These are phyloP conservation scores for Sebastes steindachneri DNA, from an alignment of 2,797 vertebrate species.

Conservation along the genomic window DNA sequence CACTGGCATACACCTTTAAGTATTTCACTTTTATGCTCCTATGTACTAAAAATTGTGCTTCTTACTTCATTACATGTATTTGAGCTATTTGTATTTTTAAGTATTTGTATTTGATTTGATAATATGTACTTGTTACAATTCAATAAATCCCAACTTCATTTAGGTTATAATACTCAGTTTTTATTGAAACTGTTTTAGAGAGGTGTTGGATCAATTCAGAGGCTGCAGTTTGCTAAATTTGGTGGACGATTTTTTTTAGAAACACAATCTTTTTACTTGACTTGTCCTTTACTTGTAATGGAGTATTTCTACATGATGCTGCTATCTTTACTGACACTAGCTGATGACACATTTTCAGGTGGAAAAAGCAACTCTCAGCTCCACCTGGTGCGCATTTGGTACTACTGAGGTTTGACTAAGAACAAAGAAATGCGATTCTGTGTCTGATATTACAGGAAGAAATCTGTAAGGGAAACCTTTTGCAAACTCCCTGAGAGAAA, in stretches of 20 bases:
- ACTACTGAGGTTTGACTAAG: conserved; percentile 15
- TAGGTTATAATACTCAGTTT: neutral
- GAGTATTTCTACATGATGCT: neutral
- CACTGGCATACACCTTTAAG: neutral
- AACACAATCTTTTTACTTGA: neutral
- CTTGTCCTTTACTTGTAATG: neutral
- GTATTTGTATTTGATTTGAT: too few species aligned
- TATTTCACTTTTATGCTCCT: neutral
- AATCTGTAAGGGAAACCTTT: conserved; percentile 31
- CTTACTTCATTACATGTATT: neutral
- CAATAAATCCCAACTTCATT: neutral
- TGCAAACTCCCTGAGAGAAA: conserved; percentile 30
- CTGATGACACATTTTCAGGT: conserved; percentile 25
- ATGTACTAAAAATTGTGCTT: neutral
- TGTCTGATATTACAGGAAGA: conserved; percentile 29
- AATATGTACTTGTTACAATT: neutral
- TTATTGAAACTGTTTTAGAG: neutral
- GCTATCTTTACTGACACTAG: neutral
- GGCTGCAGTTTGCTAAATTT: too few species aligned
- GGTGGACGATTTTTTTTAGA: too few species aligned
- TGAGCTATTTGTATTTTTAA: neutral
- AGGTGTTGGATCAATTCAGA: neutral
- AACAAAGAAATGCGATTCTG: conserved; percentile 25
- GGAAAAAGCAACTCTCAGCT: conserved; percentile 29
- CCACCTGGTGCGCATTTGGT: conserved; percentile 39